Evolutionary conservation across 2,113 vertebrate species (phyloP), one percentile per base, ranked within the genome.

Genomic region (Platichthys flesus): DNA sequence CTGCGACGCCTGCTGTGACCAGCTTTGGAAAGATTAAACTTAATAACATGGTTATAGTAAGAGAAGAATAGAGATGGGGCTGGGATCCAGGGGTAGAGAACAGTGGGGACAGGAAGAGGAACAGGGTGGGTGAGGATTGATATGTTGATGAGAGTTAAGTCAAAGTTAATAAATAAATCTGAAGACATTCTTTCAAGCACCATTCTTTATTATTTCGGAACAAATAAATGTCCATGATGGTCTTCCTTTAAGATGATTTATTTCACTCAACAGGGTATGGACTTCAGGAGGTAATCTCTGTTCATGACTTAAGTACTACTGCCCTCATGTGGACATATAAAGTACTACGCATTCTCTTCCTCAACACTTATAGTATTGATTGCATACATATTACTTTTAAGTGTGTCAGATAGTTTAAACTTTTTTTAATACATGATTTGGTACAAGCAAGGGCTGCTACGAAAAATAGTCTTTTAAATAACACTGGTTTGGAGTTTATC

Each of bases 241-340:
- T 59, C 10, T 60, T 49, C 9, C n/a, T 8, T 54, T 14, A 18
- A 12, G n/a, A 4, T 8, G n/a, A 28, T 55, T 31, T 12, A 2
- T 42, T 13, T 42, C n/a, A n/a, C n/a, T n/a, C 16, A 0, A n/a
- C 21, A 7, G 14, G 9, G 2, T 57, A 40, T 26, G 51, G 51
- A 7, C 9, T 21, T 54, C 18, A 54, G 56, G 15, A 26, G 10
- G 28, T 8, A 23, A 37, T 10, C 14, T 24, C 2, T 16, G 14
- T 59, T 58, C 2, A 82, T 49, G 74, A n/a, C 71, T 85, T 86
- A 83, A 78, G 59, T 26, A 78, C 71, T 85, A 88, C 88, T 93
- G 92, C 89, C 91, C 77, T 66, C 91, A 79, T 62, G 87, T 88
- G 93, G 90, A 79, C 21, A 55, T 55, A 51, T 0, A 23, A 26